Conservation (phyloP, 2,888 invertebrate genomes). For the Pammene aurita region DNA sequence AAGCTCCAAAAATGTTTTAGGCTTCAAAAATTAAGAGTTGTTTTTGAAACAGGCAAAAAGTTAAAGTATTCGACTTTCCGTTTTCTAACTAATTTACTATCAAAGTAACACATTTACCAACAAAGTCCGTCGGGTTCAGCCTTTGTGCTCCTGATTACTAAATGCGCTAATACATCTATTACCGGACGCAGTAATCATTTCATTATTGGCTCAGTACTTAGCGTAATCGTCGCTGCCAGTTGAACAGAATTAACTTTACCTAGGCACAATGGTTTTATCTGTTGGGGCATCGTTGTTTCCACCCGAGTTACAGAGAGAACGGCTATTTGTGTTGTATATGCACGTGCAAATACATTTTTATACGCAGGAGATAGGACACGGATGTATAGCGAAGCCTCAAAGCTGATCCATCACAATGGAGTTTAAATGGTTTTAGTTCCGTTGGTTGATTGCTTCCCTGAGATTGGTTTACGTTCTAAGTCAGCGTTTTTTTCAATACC, state of each 20-base stretch:
- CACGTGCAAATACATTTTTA: slow-evolving; percentile 34
- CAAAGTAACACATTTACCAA: no score
- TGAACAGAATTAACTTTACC: slow-evolving; percentile 68
- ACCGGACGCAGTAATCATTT: slow-evolving; percentile 77
- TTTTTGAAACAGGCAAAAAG: no score
- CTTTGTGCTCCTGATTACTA: slow-evolving; percentile 58
- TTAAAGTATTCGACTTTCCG: no score
- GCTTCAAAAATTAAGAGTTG: no score
- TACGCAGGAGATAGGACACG: slow-evolving; percentile 49
- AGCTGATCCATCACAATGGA: slow-evolving; percentile 49
- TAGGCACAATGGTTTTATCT: slow-evolving; percentile 64
- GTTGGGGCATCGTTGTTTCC: slow-evolving; percentile 53
- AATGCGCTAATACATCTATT: slow-evolving; percentile 63
- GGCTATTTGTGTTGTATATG: slow-evolving; percentile 34
- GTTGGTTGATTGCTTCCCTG: slow-evolving; percentile 53
- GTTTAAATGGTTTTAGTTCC: slow-evolving; percentile 65
- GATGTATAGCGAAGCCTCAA: slow-evolving; percentile 48
- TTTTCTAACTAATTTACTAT: no score
- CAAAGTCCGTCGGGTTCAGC: no score
- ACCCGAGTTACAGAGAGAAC: slow-evolving; percentile 49
- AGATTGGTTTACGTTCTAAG: slow-evolving; percentile 17
- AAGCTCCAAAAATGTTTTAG: no score
- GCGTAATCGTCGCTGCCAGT: slow-evolving; percentile 65
- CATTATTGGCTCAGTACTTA: slow-evolving; percentile 74
- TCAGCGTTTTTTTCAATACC: background rate